These are phyloP conservation scores for Tokudaia muenninki DNA, from an alignment of 2,797 vertebrate species.

Conservation along the genomic window DNA sequence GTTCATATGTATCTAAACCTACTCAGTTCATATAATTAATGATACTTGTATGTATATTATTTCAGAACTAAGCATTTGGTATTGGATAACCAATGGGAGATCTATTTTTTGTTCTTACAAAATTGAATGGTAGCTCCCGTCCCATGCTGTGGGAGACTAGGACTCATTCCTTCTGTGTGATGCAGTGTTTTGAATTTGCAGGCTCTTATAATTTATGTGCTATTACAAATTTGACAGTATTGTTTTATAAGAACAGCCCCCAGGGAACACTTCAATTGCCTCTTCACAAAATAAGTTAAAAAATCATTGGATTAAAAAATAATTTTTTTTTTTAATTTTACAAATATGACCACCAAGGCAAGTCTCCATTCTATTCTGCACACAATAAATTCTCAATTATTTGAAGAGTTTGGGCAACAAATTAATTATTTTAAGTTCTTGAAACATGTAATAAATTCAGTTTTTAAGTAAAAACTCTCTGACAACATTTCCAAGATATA, in stretches of 20 bases:
- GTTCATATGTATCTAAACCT: not conserved
- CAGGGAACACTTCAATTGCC: not conserved
- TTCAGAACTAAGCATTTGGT: not conserved
- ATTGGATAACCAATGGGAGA: not conserved
- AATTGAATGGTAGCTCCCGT: not conserved
- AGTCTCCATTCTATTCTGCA: not conserved
- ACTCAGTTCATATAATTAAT: not conserved
- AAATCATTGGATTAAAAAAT: not conserved
- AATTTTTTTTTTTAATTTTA: not conserved
- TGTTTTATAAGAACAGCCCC: not conserved
- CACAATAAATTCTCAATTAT: not conserved
- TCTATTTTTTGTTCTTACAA: not conserved
- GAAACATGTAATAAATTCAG: not conserved
- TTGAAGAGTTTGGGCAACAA: not conserved
- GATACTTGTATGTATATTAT: not conserved
- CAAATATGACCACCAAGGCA: not conserved
- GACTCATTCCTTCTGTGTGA: not conserved
- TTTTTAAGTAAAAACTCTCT: not conserved
- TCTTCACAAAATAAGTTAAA: slow-evolving; percentile 10
- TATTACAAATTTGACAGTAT: not conserved
- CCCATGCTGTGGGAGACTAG: not conserved
- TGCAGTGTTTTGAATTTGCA: not conserved
- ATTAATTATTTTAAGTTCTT: not conserved
- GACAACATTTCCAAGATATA: not conserved
- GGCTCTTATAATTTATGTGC: not conserved